These are phyloP conservation scores for Andrena minutula DNA, from an alignment of 2,888 invertebrate species.

Conservation along the genomic window DNA sequence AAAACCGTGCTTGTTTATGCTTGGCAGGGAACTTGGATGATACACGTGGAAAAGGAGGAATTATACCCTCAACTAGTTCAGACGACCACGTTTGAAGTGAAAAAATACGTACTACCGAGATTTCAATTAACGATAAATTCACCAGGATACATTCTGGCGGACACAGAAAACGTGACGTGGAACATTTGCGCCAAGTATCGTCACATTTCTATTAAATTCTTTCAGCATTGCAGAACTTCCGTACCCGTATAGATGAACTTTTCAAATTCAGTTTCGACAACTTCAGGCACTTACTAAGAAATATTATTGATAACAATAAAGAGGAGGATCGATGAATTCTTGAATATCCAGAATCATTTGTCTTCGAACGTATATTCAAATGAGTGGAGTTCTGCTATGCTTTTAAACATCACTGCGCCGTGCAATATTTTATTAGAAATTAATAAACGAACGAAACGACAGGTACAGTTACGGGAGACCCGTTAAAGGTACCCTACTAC, in stretches of 20 bases:
- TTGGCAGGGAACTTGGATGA: slow-evolving; percentile 86
- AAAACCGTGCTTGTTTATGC: background rate
- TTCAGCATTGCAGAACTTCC: background rate
- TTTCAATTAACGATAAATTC: slow-evolving; percentile 87
- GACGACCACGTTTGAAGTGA: slow-evolving; percentile 85
- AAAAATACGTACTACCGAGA: slow-evolving; percentile 87
- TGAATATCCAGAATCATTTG: background rate
- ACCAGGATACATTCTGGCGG: slow-evolving; percentile 86
- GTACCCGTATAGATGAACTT: background rate
- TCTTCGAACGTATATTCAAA: background rate
- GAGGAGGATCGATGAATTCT: too few relatives aligned
- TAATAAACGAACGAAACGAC: slow-evolving; percentile 23
- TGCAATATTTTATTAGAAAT: background rate
- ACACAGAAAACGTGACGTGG: slow-evolving; percentile 85
- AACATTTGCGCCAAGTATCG: slow-evolving; percentile 87
- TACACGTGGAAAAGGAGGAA: slow-evolving; percentile 83
- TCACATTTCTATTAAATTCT: slow-evolving; percentile 1
- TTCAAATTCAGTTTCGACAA: background rate
- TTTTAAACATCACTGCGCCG: background rate
- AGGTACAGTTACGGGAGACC: slow-evolving; percentile 88
- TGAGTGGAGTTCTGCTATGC: background rate
- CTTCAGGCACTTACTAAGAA: too few relatives aligned
- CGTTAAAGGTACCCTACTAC: slow-evolving; percentile 86
- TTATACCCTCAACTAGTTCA: slow-evolving; percentile 80
- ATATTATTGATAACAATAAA: too few relatives aligned